Base-by-base conservation (phyloP, 2,888 invertebrate species). In the Scaptomyza caliginosa region DNA sequence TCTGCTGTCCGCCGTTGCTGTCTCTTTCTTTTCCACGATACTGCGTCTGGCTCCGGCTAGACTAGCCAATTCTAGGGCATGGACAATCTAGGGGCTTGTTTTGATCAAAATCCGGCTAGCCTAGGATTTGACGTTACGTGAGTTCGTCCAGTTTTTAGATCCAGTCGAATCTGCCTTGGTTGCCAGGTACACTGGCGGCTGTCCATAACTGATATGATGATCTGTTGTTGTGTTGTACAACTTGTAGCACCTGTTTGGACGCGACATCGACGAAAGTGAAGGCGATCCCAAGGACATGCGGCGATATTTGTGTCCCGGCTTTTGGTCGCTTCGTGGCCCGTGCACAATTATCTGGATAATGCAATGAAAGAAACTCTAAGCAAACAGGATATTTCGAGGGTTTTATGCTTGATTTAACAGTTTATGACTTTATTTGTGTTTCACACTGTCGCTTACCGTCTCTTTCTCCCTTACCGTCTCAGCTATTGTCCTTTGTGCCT, bases 381-480 rank as follows among this genome's bases (percentile, higher is more conserved):
- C 11, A 74, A 80, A 86, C 84, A 70, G 86, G 81, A 87, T 87
- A 81, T 85, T 76, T 74, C 65, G 63, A 67, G 67, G 76, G 72
- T 77, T 84, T 74, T 75, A 78, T 82, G 75, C 67, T 76, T 74
- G 76, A 80, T 86, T 86, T 84, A 58, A 82, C 86, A 67, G 83
- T 87, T 87, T 87, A 87, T 86, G 83, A 74, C 76, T 74, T 74
- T 77, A 71, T 78, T 86, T 78, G 72, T 73, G 54, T 52, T 34
- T 34, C 54, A 57, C 52, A 48, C 48, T 43, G 40, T 50, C 54
- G 32, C 10, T 24, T 32, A 28, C 24, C 21, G 8, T 54, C 28
- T 34, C 42, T 56, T 48, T 50, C 40, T 40, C 36, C n/a, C 19
- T 2, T 32, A n/a, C 21, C 30, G 23, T 36, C 21, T 23, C 36